phyloP scores from a whole-genome alignment of 2,113 vertebrate species.

The Cervus canadensis region DNA sequence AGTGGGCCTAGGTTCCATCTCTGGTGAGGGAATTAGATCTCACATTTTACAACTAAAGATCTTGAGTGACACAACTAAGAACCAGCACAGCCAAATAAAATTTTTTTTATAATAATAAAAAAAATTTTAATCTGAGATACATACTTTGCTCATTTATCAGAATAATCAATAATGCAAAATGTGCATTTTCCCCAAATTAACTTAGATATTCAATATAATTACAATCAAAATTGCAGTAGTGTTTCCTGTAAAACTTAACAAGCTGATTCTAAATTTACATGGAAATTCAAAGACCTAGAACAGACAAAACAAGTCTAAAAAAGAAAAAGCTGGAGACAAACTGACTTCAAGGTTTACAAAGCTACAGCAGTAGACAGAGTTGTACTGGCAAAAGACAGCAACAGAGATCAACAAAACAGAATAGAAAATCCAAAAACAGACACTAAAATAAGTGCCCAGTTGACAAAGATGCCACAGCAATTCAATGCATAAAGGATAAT shows the following conservation, averaged over 20 bases:
- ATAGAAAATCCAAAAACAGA: not conserved
- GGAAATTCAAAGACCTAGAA: not conserved
- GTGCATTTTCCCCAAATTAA: not conserved
- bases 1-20: not conserved
- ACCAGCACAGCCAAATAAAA: not conserved
- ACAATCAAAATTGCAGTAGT: not conserved
- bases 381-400: not conserved
- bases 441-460: not conserved
- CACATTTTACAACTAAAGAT: not conserved
- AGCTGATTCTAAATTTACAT: constrained; percentile 5
- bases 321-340: not conserved
- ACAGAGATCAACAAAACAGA: not conserved
- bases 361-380: not conserved
- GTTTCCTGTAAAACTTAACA: constrained; percentile 7
- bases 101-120: not conserved
- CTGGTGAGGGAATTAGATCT: not conserved
- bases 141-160: not conserved
- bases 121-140: not conserved
- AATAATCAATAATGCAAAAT: not conserved
- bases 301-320: not conserved
- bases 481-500: not conserved
- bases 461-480: not conserved
- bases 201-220: not conserved
- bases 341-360: not conserved
- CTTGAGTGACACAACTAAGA: not conserved